Percentiles rank a stretch among this genome's conserved stretches.
Conservation (phyloP, 92 coral and sea anemone genomes). For the Metridium senile region DNA sequence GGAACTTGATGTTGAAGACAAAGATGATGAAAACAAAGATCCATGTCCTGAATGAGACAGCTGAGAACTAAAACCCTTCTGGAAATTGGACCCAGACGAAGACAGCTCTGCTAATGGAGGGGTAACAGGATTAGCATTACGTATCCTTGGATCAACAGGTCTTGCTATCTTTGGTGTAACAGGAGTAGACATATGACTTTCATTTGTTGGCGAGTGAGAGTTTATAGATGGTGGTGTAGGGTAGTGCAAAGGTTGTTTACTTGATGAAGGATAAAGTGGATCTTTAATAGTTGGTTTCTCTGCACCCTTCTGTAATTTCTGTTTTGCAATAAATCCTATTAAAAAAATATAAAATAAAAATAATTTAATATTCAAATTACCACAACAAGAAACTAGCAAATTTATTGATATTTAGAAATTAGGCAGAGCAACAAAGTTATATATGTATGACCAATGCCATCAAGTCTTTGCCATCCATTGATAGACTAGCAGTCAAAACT, state of each 20-base stretch:
- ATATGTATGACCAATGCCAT: too few species aligned
- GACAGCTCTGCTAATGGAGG: slow-evolving; percentile 26
- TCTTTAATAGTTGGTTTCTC: slow-evolving; percentile 20
- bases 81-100: slow-evolving; percentile 10
- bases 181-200: slow-evolving; percentile 51
- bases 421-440: too few species aligned
- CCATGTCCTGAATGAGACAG: slow-evolving; percentile 25
- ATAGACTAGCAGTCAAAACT: neutral
- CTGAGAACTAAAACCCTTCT: slow-evolving; percentile 31
- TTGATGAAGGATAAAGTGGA: slow-evolving; percentile 13
- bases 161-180: slow-evolving; percentile 32
- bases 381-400: too few species aligned
- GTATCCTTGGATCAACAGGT: slow-evolving; percentile 62
- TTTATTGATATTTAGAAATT: too few species aligned
- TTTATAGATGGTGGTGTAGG: slow-evolving; percentile 87
- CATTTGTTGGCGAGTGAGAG: slow-evolving; percentile 85
- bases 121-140: slow-evolving; percentile 27
- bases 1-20: slow-evolving; percentile 60
- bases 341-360: neutral
- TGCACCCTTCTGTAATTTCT: slow-evolving; percentile 13
- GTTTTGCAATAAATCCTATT: slow-evolving; percentile 10
- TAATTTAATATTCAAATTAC: too few species aligned
- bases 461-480: neutral
- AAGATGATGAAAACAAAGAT: slow-evolving; percentile 43
- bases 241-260: slow-evolving; percentile 36